phyloP scores from a whole-genome alignment of 2,113 vertebrate species.

The Anseranas semipalmata region DNA sequence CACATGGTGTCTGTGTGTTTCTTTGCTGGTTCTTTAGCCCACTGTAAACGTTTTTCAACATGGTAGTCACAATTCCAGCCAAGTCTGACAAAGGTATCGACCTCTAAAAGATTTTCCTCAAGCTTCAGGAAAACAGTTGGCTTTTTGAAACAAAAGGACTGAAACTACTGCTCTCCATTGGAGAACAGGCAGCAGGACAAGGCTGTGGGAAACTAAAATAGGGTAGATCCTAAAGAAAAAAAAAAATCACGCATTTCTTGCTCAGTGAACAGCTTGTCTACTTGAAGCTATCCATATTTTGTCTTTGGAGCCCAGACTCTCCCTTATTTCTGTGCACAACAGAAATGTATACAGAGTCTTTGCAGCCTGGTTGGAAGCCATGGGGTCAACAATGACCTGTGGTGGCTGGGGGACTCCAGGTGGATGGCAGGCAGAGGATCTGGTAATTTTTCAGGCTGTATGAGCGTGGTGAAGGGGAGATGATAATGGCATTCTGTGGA shows the following conservation, averaged over 20 bases:
- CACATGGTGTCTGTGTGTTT: neutral
- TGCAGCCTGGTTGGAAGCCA: neutral
- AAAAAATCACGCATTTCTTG: no score
- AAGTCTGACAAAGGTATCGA: neutral
- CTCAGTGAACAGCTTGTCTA: neutral
- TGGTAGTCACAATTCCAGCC: neutral
- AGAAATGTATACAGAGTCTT: neutral
- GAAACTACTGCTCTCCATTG: neutral
- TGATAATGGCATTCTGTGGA: neutral
- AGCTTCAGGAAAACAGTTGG: neutral
- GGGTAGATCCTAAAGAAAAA: neutral
- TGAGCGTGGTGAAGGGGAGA: neutral
- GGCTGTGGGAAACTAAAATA: neutral
- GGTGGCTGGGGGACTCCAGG: neutral
- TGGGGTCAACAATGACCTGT: neutral
- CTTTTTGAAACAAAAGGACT: neutral
- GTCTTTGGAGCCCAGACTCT: neutral
- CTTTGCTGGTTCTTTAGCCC: neutral
- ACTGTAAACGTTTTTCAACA: neutral
- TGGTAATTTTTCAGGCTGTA: neutral
- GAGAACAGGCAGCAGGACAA: neutral
- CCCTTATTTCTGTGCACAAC: neutral
- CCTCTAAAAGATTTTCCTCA: neutral
- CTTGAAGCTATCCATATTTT: neutral
- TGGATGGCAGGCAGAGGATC: neutral